Evolutionary conservation across 1,140 invertebrate genomes (phyloP), one percentile per base, ranked within the genome.

Genomic region (Achroia grisella): DNA sequence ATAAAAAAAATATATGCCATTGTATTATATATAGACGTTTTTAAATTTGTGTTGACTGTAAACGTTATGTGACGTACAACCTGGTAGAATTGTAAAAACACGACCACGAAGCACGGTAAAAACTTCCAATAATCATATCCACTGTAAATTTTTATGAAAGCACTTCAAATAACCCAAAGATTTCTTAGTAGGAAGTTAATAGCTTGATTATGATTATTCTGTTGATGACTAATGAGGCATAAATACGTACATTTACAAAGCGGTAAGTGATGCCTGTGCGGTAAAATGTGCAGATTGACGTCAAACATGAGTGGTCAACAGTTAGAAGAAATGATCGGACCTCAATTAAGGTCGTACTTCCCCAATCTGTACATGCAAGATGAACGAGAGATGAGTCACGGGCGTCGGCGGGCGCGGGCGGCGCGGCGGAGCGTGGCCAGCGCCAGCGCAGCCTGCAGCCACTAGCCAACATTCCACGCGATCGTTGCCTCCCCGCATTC

Each of bases 391-490:
- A 80, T 59, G 76, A 72, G 77, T 44, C 17, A 54, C 58, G 56
- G 62, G 54, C 39, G 44, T 61, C 56, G 62, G 52, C 17, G 47
- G 42, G 52, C 54, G 56, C 36, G 44, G n/a, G 44, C 15, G 1
- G 39, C 35, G 40, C 8, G 33, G 36, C 62, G 41, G 52, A 62
- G 59, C 51, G 52, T 42, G 39, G 56, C 39, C 62, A 23, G 8
- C 14, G 30, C 27, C 12, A 17, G 43, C 54, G 46, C 58, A 47
- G 52, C 65, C 57, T 50, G 54, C 58, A 54, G 17, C 17, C 52
- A 48, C 52, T 60, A 53, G 60, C 69, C 70, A 62, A 66, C 80
- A 84, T 84, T 84, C 80, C 77, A 60, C 50, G 69, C 65, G 80
- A 77, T 52, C 80, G 61, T 81, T 84, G 80, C 72, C 80, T 84